Evolutionary conservation across 2,113 vertebrate genomes (phyloP).

Genomic region (Charadrius vociferus): DNA sequence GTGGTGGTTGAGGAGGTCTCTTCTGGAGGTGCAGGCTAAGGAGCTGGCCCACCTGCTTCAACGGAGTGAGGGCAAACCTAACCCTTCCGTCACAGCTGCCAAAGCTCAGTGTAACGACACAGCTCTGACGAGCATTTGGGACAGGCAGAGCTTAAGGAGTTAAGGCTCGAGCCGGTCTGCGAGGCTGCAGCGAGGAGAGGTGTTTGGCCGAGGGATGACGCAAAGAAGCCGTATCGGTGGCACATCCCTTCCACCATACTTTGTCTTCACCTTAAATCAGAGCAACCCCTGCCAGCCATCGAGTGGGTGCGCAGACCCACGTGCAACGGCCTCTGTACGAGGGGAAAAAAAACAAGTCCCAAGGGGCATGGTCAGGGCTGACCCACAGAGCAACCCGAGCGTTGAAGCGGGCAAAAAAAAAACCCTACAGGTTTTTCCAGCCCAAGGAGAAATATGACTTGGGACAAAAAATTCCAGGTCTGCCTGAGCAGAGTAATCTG

Average conservation of each 20-base stretch:
- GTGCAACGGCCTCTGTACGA: rapidly evolving
- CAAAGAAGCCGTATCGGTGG: rapidly evolving
- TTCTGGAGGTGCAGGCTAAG: background rate
- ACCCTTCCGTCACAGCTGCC: background rate
- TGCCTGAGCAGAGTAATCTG: conserved; percentile 18
- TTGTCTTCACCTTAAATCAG: background rate
- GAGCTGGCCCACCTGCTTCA: background rate
- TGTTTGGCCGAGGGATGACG: rapidly evolving
- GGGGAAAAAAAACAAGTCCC: background rate
- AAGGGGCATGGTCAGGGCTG: background rate
- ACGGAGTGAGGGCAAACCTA: rapidly evolving
- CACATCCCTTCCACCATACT: background rate
- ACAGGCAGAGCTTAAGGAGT: background rate
- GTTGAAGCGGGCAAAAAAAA: background rate
- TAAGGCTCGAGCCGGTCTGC: background rate
- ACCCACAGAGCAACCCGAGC: background rate
- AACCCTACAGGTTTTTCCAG: background rate
- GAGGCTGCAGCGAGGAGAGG: background rate
- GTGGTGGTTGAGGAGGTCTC: background rate
- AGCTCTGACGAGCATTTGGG: background rate
- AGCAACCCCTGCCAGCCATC: background rate
- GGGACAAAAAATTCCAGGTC: background rate
- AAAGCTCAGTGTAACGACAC: background rate
- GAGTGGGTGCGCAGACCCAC: background rate
- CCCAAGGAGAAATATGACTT: background rate